Base-by-base conservation (phyloP, 2,113 vertebrate genomes). In the Tetrax tetrax region DNA sequence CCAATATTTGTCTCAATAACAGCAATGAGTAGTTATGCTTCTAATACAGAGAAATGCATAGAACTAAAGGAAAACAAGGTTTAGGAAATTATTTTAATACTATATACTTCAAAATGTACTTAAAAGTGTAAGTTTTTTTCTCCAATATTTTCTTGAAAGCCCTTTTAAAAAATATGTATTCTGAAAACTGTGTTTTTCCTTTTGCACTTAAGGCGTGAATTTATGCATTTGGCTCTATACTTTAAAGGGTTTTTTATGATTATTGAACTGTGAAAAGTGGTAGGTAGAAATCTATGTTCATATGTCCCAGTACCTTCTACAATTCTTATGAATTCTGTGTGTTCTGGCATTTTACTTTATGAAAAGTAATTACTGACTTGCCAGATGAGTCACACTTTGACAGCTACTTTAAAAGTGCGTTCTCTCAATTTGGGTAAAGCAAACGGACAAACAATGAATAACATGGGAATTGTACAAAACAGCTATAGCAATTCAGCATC, bases 321-420 rank as follows among this genome's bases (percentile, higher is more conserved):
- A 90, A 43, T 84, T 91, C 29, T 65, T 93, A 90, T 12, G 41
- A 95, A 60, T 91, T 87, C 41, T 82, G 9, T 86, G 71, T 71
- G 29, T 90, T 90, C 87, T 93, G 72, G 35, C 37, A 33, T 38
- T 94, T 79, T 83, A 83, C 65, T 86, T 89, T 78, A 90, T 84
- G 63, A 95, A 94, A 91, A 95, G 94, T 95, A 90, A 94, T 95
- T 94, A 93, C 80, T 77, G 66, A 96, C 86, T 93, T 96, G 70
- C 87, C 66, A 89, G 94, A 87, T 93, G 69, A 95, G 65, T 89
- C 93, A 96, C 47, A 80, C 61, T 89, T 96, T 97, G 90, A 94
- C 95, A 92, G 66, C 60, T 93, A 64, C 77, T 95, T 95, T 94
- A 25, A 51, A 90, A 91, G 35, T 75, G 68, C 1, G 13, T 33